These are phyloP conservation scores for Rhyacophila brunnea DNA, from an alignment of 1,140 invertebrate species.

Conservation along the genomic window DNA sequence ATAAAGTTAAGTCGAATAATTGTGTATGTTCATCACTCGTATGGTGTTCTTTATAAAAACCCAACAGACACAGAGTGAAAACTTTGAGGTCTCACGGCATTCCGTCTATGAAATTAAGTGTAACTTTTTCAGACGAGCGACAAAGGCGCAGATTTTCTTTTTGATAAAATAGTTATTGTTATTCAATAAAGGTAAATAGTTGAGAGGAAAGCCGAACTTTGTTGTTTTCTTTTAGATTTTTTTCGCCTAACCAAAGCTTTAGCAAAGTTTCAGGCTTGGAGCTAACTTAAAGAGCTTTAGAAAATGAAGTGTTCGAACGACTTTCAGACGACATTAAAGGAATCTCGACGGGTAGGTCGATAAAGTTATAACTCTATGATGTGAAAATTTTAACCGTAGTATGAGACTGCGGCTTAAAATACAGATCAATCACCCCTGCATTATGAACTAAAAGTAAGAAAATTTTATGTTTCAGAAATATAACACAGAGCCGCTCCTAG, in stretches of 20 bases:
- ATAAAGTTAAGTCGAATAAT: too few species aligned
- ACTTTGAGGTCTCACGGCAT: too few species aligned
- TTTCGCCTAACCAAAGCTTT: slow-evolving; percentile 11
- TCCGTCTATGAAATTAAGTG: too few species aligned
- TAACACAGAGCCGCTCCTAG: too few species aligned
- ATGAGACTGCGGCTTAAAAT: too few species aligned
- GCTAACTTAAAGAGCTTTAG: background rate
- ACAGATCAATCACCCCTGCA: too few species aligned
- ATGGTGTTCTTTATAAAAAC: too few species aligned
- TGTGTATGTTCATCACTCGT: too few species aligned
- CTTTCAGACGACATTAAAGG: slow-evolving; percentile 1
- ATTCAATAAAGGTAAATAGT: slow-evolving; percentile 11
- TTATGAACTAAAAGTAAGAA: too few species aligned
- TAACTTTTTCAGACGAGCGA: background rate
- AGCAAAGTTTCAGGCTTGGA: background rate
- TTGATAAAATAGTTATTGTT: slow-evolving; percentile 18
- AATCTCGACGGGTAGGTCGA: background rate
- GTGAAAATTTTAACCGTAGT: background rate
- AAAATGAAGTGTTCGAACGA: background rate
- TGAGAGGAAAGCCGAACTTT: slow-evolving; percentile 1
- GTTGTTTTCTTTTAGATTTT: background rate
- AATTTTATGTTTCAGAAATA: too few species aligned
- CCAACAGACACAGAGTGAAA: too few species aligned
- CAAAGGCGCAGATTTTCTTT: slow-evolving; percentile 9
- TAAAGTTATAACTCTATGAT: background rate